phyloP scores from a whole-genome alignment of 1,140 invertebrate species.

The Zaprionus capensis region DNA sequence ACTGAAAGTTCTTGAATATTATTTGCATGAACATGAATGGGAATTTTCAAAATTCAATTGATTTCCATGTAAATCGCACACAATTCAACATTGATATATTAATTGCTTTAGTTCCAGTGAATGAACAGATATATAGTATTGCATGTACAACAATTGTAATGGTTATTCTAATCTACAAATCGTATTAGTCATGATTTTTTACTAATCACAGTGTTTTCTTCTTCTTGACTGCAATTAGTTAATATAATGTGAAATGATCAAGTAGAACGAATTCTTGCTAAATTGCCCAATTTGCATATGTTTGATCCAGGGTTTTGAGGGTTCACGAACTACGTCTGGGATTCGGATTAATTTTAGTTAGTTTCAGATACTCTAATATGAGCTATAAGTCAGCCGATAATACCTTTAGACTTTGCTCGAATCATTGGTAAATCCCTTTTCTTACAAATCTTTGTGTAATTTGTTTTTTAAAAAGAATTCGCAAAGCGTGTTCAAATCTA shows the following conservation, averaged over 20 bases:
- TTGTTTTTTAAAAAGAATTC: conserved; percentile 36
- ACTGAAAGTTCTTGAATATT: not conserved
- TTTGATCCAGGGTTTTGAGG: not conserved
- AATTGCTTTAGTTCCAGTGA: not conserved
- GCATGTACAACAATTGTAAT: not conserved
- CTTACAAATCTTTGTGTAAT: conserved; percentile 9
- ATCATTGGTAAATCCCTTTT: conserved; percentile 10
- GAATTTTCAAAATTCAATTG: conserved; percentile 1
- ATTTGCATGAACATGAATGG: not conserved
- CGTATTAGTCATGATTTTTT: not conserved
- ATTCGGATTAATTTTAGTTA: not conserved
- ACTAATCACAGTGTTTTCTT: not conserved
- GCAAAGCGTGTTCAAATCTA: conserved; percentile 25
- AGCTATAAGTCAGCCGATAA: not conserved
- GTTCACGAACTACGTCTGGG: not conserved
- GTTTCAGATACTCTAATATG: not conserved
- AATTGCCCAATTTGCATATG: conserved; percentile 1
- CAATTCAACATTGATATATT: not conserved
- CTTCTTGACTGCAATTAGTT: not conserved
- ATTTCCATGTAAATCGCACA: not conserved
- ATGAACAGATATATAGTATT: not conserved
- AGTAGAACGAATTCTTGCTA: not conserved
- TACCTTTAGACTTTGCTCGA: no score
- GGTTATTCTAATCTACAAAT: not conserved
- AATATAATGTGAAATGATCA: not conserved